These are phyloP conservation scores for Chalcosyrphus nemorum DNA, from an alignment of 2,888 invertebrate genomes.

Conservation along the genomic window DNA sequence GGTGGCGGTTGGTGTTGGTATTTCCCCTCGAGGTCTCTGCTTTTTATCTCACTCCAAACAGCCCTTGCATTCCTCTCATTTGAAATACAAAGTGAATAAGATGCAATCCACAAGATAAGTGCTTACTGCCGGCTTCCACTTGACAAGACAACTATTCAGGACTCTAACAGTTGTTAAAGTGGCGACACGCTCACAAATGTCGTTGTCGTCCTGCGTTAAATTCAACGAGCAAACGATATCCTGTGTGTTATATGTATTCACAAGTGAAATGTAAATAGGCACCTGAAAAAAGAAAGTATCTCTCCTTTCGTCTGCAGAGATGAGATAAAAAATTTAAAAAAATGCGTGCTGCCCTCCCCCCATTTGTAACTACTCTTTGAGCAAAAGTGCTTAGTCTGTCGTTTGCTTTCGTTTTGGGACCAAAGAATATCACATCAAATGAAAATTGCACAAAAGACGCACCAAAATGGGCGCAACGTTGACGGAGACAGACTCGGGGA, in stretches of 20 bases:
- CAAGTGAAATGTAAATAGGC: conserved; percentile 53
- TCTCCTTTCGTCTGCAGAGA: conserved; percentile 44
- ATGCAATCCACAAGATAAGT: conserved; percentile 66
- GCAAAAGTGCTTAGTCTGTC: conserved; percentile 16
- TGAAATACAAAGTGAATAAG: conserved; percentile 46
- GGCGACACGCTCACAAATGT: conserved; percentile 54
- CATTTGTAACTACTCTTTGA: conserved; percentile 4
- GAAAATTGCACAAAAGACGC: conserved; percentile 46
- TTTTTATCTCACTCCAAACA: conserved; percentile 30
- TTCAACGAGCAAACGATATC: conserved; percentile 30
- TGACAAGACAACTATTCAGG: conserved; percentile 66
- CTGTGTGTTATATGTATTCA: conserved; percentile 33
- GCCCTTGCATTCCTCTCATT: conserved; percentile 24
- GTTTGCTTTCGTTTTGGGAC: conserved; percentile 17
- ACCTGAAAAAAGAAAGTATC: conserved; percentile 53
- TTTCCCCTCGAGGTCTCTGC: conserved; percentile 24
- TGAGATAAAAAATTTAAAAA: conserved; percentile 43
- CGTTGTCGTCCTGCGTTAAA: conserved; percentile 12
- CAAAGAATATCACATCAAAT: conserved; percentile 18
- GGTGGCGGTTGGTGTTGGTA: not conserved
- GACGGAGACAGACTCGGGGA: not conserved
- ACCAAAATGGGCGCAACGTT: not conserved
- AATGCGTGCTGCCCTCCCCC: conserved; percentile 28
- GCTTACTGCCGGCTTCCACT: conserved; percentile 60
- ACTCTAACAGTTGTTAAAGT: conserved; percentile 59